phyloP scores from a whole-genome alignment of 2,113 vertebrate genomes.

The Chauna torquata region DNA sequence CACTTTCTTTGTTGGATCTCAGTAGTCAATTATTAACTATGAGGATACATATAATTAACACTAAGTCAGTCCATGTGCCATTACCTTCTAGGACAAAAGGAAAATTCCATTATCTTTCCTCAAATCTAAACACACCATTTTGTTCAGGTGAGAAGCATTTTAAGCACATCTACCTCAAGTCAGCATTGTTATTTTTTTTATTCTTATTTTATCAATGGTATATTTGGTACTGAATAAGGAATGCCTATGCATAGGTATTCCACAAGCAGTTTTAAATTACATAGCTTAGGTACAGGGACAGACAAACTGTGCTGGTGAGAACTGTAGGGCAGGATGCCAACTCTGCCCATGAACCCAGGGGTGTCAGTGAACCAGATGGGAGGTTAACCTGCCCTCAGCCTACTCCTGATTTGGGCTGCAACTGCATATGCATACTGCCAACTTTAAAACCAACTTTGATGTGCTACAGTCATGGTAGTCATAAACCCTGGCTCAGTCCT shows the following conservation, averaged over 20 bases:
- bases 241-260: background rate
- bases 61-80: background rate
- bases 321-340: background rate
- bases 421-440: background rate
- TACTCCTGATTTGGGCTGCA: background rate
- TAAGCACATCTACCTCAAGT: background rate
- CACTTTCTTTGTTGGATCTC: background rate
- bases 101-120: conserved; percentile 1
- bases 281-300: background rate
- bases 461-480: background rate
- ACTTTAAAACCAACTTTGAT: background rate
- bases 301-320: background rate
- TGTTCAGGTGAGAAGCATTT: background rate
- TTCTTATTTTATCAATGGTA: background rate
- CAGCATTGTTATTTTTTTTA: background rate
- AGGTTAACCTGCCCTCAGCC: conserved; percentile 1
- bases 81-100: background rate
- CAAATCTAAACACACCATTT: background rate
- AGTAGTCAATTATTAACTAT: background rate
- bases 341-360: background rate
- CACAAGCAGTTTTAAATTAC: background rate
- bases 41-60: background rate
- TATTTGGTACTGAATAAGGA: background rate
- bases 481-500: background rate
- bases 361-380: background rate